Percentiles rank a stretch among this genome's conserved stretches.
phyloP scores from a whole-genome alignment of 2,113 vertebrate species.

The Mirza zaza region DNA sequence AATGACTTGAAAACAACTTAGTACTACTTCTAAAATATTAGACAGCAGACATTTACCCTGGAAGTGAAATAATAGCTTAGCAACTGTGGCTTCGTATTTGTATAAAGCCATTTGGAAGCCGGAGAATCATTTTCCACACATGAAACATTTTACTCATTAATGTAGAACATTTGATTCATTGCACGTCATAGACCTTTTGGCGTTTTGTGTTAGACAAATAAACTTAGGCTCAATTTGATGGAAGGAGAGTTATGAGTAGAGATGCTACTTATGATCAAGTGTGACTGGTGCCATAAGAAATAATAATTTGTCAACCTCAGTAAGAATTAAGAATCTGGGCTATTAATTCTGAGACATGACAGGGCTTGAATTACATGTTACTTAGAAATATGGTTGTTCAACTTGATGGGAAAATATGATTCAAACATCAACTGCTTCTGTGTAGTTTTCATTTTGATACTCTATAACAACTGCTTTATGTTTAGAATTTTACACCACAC shows the following conservation, averaged over 20 bases:
- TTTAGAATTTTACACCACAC: not conserved
- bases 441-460: slow-evolving; percentile 27
- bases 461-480: not conserved
- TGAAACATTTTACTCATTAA: slow-evolving; percentile 76
- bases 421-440: slow-evolving; percentile 66
- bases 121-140: slow-evolving; percentile 39
- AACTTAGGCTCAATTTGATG: slow-evolving; percentile 64
- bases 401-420: slow-evolving; percentile 73
- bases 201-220: slow-evolving; percentile 66
- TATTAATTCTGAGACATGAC: slow-evolving; percentile 77
- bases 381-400: slow-evolving; percentile 69
- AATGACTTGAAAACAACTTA: slow-evolving; percentile 47
- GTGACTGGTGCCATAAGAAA: slow-evolving; percentile 60
- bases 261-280: slow-evolving; percentile 70
- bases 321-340: slow-evolving; percentile 74
- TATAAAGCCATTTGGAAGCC: slow-evolving; percentile 51
- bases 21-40: slow-evolving; percentile 15
- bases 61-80: slow-evolving; percentile 68
- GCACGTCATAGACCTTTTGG: slow-evolving; percentile 47
- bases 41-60: slow-evolving; percentile 23
- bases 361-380: slow-evolving; percentile 63
- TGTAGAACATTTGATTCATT: slow-evolving; percentile 63
- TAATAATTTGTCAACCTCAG: slow-evolving; percentile 73
- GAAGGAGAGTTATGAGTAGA: slow-evolving; percentile 44
- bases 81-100: slow-evolving; percentile 12